Percentiles rank a stretch among this genome's conserved stretches.
Conservation (phyloP, 1,140 invertebrate genomes). For the Cryptotermes secundus region DNA sequence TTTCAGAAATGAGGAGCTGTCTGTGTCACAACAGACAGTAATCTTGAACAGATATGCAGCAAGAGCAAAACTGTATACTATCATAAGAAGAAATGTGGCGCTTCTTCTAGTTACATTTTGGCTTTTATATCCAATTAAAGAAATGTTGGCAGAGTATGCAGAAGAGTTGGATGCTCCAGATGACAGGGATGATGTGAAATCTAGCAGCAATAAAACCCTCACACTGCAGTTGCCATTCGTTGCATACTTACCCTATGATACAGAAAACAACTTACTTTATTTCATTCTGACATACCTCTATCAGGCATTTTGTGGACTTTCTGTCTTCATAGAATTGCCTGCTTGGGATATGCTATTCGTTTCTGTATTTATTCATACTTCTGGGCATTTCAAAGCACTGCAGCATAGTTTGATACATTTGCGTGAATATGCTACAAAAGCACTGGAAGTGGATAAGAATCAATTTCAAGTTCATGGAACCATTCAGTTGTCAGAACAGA, state of each 20-base stretch:
- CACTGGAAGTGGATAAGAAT: not conserved
- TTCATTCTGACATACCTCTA: not conserved
- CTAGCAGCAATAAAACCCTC: not conserved
- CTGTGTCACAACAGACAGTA: not conserved
- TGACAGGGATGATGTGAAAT: not conserved
- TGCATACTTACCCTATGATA: not conserved
- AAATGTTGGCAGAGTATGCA: not conserved
- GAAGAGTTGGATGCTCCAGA: not conserved
- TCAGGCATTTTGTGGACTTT: not conserved
- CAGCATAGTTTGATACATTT: not conserved
- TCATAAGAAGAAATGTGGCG: not conserved
- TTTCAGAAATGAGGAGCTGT: not conserved
- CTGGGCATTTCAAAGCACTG: not conserved
- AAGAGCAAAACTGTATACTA: not conserved
- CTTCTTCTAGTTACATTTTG: not conserved
- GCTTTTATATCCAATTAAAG: not conserved
- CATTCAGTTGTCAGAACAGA: too few relatives aligned
- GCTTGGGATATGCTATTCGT: not conserved
- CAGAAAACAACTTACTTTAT: not conserved
- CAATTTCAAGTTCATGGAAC: not conserved
- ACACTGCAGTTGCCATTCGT: not conserved
- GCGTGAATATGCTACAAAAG: not conserved
- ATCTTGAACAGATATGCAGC: not conserved
- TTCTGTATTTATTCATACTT: slow-evolving; percentile 12
- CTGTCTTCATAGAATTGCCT: not conserved